These are phyloP conservation scores for Bellardia bayeri DNA, from an alignment of 2,888 invertebrate species.

Conservation along the genomic window DNA sequence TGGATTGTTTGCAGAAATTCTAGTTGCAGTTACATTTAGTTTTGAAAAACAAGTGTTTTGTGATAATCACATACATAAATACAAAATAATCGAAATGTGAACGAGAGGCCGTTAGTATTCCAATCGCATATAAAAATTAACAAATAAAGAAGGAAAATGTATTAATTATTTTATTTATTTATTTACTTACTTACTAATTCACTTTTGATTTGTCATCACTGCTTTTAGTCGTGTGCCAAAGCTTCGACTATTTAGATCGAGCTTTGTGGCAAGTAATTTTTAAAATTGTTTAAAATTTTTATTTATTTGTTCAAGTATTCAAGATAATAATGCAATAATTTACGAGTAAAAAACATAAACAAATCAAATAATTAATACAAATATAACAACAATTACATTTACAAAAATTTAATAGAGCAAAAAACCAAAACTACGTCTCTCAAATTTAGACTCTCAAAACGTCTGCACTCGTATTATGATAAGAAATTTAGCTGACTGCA, in stretches of 20 bases:
- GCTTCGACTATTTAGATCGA: conserved; percentile 79
- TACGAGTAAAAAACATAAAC: neutral
- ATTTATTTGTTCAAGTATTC: neutral
- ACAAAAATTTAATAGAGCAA: neutral
- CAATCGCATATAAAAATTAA: conserved; percentile 41
- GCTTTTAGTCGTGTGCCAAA: conserved; percentile 77
- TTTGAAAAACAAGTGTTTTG: conserved; percentile 85
- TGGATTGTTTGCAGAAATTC: conserved; percentile 7
- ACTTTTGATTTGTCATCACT: conserved; percentile 10
- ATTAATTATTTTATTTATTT: conserved; percentile 23
- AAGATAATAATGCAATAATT: conserved; percentile 23
- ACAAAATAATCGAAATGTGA: conserved; percentile 42
- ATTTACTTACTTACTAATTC: conserved; percentile 19
- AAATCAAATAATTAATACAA: conserved; percentile 20
- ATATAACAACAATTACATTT: neutral
- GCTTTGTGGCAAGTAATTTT: conserved; percentile 7
- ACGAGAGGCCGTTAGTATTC: conserved; percentile 41
- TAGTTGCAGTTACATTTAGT: conserved; percentile 86
- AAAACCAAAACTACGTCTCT: conserved; percentile 9
- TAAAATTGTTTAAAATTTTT: neutral
- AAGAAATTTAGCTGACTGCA: neutral
- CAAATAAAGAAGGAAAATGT: conserved; percentile 26
- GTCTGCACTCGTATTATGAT: neutral
- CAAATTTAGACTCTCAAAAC: neutral
- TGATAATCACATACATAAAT: conserved; percentile 82